These are phyloP conservation scores for Phymastichus coffea DNA, from an alignment of 1,140 invertebrate species.

Conservation along the genomic window DNA sequence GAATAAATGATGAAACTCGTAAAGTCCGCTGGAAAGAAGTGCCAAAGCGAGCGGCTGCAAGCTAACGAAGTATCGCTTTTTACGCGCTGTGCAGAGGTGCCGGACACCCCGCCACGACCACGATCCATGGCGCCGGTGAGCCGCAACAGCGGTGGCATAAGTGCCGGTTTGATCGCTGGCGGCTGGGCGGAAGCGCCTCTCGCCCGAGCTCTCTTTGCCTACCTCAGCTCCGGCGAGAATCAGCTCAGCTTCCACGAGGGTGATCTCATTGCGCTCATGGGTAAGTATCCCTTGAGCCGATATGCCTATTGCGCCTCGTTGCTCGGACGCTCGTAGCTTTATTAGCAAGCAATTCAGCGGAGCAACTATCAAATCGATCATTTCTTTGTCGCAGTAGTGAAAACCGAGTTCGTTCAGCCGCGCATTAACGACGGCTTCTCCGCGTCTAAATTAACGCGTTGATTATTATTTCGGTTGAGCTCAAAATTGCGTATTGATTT, in stretches of 20 bases:
- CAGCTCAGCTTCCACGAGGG: conserved; percentile 90
- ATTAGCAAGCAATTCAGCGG: too few species aligned
- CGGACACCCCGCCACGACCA: conserved; percentile 64
- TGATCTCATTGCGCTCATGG: conserved; percentile 84
- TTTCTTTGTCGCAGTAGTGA: too few species aligned
- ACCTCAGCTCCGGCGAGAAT: conserved; percentile 87
- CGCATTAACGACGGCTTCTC: too few species aligned
- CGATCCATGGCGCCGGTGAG: conserved; percentile 72
- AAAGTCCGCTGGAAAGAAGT: too few species aligned
- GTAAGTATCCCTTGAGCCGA: conserved; percentile 52
- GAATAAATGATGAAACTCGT: too few species aligned
- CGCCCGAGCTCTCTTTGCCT: conserved; percentile 84
- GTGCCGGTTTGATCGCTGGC: conserved; percentile 40
- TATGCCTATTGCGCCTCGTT: too few species aligned
- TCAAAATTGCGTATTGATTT: not conserved
- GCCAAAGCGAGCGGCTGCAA: too few species aligned
- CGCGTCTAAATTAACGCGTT: too few species aligned
- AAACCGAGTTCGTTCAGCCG: too few species aligned
- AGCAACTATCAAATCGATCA: too few species aligned
- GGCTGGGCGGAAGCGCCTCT: conserved; percentile 58
- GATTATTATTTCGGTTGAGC: not conserved
- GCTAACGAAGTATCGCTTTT: conserved; percentile 24
- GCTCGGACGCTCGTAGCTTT: too few species aligned
- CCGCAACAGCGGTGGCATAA: conserved; percentile 56
- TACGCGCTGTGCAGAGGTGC: conserved; percentile 53